These are phyloP conservation scores for Steatocranus sp. DNA, from an alignment of 2,797 vertebrate genomes.

Conservation along the genomic window DNA sequence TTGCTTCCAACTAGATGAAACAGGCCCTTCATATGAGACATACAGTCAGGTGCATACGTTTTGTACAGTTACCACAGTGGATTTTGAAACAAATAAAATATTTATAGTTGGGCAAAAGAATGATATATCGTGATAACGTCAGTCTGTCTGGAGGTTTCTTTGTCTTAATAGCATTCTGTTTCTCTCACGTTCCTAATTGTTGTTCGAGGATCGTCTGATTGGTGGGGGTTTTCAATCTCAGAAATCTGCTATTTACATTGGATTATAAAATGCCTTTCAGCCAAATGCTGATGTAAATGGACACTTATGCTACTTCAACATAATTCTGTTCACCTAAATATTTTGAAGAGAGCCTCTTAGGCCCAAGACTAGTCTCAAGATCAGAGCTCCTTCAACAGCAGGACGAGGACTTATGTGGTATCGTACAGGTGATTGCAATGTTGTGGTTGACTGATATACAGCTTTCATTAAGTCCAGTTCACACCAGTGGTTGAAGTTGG, in stretches of 20 bases:
- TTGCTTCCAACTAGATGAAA: background rate
- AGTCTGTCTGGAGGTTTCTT: background rate
- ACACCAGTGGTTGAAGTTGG: background rate
- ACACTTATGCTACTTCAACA: background rate
- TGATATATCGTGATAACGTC: accelerated
- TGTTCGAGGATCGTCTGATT: background rate
- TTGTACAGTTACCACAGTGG: background rate
- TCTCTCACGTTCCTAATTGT: background rate
- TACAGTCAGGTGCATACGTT: background rate
- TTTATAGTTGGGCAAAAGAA: background rate
- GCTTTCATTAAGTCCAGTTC: background rate
- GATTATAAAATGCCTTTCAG: background rate
- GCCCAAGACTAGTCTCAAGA: background rate
- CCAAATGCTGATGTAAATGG: background rate
- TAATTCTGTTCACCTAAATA: background rate
- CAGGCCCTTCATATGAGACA: background rate
- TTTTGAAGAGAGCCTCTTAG: background rate
- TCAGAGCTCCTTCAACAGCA: background rate
- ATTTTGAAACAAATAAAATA: background rate
- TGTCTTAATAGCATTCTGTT: accelerated
- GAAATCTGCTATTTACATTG: accelerated
- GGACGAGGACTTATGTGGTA: accelerated
- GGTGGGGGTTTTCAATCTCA: background rate
- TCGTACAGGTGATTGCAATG: background rate
- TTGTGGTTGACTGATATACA: accelerated